A percentile compares a stretch with the other conserved stretches of the same genome.
These are phyloP conservation scores for Diarsia rubi DNA, from an alignment of 2,888 invertebrate genomes.

Conservation along the genomic window DNA sequence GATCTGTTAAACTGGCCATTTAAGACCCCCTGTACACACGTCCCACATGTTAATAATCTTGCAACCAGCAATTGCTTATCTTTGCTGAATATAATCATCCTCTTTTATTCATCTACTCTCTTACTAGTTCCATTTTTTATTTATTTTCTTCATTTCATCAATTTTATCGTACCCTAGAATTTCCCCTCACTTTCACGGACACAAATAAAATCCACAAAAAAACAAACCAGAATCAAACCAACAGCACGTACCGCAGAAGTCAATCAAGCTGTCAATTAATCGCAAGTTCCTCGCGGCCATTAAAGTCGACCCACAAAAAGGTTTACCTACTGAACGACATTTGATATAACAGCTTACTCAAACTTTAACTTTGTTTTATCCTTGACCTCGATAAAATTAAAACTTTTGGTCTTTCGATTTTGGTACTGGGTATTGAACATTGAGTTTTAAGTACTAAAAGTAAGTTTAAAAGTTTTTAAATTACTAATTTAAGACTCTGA, in stretches of 20 bases:
- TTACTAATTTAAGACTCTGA: background rate
- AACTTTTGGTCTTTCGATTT: conserved; percentile 6
- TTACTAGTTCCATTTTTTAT: too few relatives aligned
- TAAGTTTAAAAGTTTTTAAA: background rate
- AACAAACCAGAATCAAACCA: conserved; percentile 10
- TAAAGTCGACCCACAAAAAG: conserved; percentile 46
- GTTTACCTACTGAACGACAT: conserved; percentile 6
- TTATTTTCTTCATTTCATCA: too few relatives aligned
- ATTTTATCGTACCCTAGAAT: background rate
- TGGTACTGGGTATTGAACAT: background rate
- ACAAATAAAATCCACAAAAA: background rate
- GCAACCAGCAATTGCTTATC: too few relatives aligned
- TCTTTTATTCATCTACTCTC: too few relatives aligned
- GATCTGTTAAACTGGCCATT: too few relatives aligned
- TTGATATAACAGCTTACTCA: conserved; percentile 37
- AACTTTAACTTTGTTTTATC: conserved; percentile 4
- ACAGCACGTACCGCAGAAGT: conserved; percentile 20
- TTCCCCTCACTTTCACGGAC: background rate
- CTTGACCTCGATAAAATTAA: conserved; percentile 34
- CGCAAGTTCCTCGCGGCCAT: conserved; percentile 12
- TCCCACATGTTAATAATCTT: too few relatives aligned
- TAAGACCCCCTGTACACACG: too few relatives aligned
- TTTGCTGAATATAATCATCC: too few relatives aligned
- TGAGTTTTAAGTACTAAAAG: background rate
- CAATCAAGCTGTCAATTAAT: conserved; percentile 51